These are phyloP conservation scores for Cotesia chilonis DNA, from an alignment of 1,140 invertebrate genomes.

Conservation along the genomic window DNA sequence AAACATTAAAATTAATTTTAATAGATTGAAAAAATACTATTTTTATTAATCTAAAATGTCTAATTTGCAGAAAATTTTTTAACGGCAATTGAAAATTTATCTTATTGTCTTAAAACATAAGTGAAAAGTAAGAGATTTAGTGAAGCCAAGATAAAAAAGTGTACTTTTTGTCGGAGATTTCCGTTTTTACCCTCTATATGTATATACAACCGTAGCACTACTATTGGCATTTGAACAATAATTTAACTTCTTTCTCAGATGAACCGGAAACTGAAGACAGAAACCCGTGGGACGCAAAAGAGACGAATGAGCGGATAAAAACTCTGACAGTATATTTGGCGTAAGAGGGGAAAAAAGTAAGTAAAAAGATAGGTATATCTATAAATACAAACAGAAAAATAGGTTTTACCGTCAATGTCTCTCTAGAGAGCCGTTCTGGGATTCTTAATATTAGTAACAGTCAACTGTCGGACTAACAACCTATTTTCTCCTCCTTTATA, in stretches of 20 bases:
- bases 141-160: no score
- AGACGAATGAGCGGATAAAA: constrained; percentile 18
- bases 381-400: constrained; percentile 33
- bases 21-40: no score
- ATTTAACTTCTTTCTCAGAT: constrained; percentile 30
- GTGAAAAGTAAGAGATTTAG: no score
- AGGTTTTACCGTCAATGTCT: constrained; percentile 16
- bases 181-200: neutral
- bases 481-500: neutral
- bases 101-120: no score
- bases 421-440: constrained; percentile 10
- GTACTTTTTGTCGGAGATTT: no score
- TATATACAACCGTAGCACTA: neutral
- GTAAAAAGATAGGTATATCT: constrained; percentile 27
- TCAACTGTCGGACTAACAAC: neutral
- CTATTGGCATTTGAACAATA: constrained; percentile 29
- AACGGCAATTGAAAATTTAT: no score
- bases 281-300: constrained; percentile 3
- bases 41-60: no score
- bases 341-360: constrained; percentile 19
- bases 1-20: no score
- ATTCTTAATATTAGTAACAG: constrained; percentile 16
- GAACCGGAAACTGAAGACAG: constrained; percentile 24
- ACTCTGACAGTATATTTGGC: constrained; percentile 15
- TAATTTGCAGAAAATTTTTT: no score